Evolutionary conservation across 2,113 vertebrate species (phyloP), one percentile per base, ranked within the genome.

Genomic region (Chaenocephalus aceratus): DNA sequence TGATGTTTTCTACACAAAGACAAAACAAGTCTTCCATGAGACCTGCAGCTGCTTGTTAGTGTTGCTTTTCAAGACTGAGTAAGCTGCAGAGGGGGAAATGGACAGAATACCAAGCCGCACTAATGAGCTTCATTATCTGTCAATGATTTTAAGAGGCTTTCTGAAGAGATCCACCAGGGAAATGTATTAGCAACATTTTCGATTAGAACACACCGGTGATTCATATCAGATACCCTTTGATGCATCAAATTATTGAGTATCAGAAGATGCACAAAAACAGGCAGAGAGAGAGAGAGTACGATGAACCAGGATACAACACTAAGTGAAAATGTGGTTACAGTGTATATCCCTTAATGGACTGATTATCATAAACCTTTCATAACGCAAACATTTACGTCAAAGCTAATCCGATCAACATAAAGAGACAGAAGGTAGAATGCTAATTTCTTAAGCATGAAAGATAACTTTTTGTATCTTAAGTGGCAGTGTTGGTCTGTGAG

Each of bases 51-150:
- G 79, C 89, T 92, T 90, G 89, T 89, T 90, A 88, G 77, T 76
- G 81, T 77, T 84, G 84, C 81, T 85, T 83, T 74, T 89, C 75
- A 36, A 54, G 79, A 70, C 63, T 75, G 72, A 88, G 71, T 82
- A 76, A 88, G 61, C 85, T 82, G 80, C 67, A 56, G 83, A 83
- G 79, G 66, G 45, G 60, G 48, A 73, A 86, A 82, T 41, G 26
- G 80, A 82, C 77, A 65, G 84, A 87, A 83, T 83, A 83, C 34
- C 49, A 80, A 75, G 76, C 72, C n/a, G 63, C 69, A 75, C 92
- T 89, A 91, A 94, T 92, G 93, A 94, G 85, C 86, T 92, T 93
- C 91, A 92, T 92, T 92, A 92, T 82, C 83, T 77, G 66, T 79
- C 83, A 64, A 81, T 87, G 86, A 89, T 88, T 92, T 88, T 86